Evolutionary conservation across 2,888 invertebrate species (phyloP).

Genomic region (Drosophila mimica): DNA sequence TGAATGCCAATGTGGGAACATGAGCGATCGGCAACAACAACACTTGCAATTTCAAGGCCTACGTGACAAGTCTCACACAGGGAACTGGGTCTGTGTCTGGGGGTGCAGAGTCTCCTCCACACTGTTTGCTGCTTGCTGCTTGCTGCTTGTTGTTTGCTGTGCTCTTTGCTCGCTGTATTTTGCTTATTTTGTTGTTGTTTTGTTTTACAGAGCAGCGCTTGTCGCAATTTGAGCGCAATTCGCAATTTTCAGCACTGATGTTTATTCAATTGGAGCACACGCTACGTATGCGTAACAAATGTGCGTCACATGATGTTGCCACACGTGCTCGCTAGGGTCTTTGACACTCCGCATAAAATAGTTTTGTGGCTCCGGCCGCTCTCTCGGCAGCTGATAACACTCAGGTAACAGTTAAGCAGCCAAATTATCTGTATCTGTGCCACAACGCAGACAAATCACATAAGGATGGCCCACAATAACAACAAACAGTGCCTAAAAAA

Average conservation of each 20-base stretch:
- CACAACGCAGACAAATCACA: slow-evolving; percentile 24
- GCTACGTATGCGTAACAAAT: slow-evolving; percentile 30
- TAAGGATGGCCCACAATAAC: slow-evolving; percentile 8
- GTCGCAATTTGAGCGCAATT: slow-evolving; percentile 39
- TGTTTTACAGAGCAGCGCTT: slow-evolving; percentile 1
- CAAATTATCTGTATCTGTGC: slow-evolving; percentile 10
- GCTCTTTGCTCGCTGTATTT: slow-evolving; percentile 2
- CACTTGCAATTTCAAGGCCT: slow-evolving; percentile 76
- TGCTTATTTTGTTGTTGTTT: background rate
- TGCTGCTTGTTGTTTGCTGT: slow-evolving; percentile 7
- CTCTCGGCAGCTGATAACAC: background rate
- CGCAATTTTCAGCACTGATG: slow-evolving; percentile 24
- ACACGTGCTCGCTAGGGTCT: slow-evolving; percentile 63
- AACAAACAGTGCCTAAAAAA: slow-evolving; percentile 25
- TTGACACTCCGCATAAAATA: slow-evolving; percentile 33
- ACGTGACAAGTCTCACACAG: slow-evolving; percentile 78
- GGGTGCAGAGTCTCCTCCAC: slow-evolving; percentile 58
- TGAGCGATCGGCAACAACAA: slow-evolving; percentile 27
- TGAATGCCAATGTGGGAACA: slow-evolving; percentile 48
- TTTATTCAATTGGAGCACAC: slow-evolving; percentile 33
- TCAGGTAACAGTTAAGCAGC: slow-evolving; percentile 1
- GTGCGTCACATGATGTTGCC: slow-evolving; percentile 56
- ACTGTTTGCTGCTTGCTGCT: background rate
- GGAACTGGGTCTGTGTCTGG: slow-evolving; percentile 40
- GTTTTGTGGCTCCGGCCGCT: background rate